Base-by-base conservation (phyloP, 2,113 vertebrate species). In the Lasiurus borealis region DNA sequence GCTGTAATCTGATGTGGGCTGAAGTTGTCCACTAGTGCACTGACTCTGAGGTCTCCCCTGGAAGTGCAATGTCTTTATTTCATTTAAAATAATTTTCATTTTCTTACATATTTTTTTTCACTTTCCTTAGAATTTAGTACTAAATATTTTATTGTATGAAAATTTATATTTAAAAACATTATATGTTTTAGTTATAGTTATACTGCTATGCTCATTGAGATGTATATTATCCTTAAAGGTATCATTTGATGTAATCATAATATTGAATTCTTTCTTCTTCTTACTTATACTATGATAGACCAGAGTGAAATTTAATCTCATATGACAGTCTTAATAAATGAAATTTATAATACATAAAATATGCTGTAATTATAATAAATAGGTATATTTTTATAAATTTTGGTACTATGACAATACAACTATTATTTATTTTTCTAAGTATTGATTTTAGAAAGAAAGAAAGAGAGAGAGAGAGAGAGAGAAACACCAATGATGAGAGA, bases 91-190 rank as follows among this genome's bases (percentile, higher is more conserved):
- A 89, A 83, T 85, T 76, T 8, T 81, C 16, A 84, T 78, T 46
- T 0, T 72, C 46, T 75, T 59, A 50, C 8, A 7, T 34, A 62
- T 83, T 92, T 77, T 90, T 34, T 15, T 23, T 85, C 31, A 88
- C 40, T 83, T 96, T 96, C 83, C 13, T 54, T 27, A 10, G 19
- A 93, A 95, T 94, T 94, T 75, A 57, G 9, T 82, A 85, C 86
- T 85, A 81, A 40, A n/a, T 19, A 71, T 71, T 88, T 93, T 34
- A 71, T 88, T 83, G 44, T 34, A 82, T 76, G 93, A 8, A 71
- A 10, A 85, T 88, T 88, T 95, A 88, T 71, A 82, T 46, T 94
- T 88, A 85, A n/a, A 82, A 21, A 44, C 7, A 8, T 83, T 7
- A 44, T 2, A 59, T 78, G 29, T 95, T 96, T 88, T 15, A 76